These are phyloP conservation scores for Myotis lucifugus DNA, from an alignment of 2,113 vertebrate species.

Conservation along the genomic window DNA sequence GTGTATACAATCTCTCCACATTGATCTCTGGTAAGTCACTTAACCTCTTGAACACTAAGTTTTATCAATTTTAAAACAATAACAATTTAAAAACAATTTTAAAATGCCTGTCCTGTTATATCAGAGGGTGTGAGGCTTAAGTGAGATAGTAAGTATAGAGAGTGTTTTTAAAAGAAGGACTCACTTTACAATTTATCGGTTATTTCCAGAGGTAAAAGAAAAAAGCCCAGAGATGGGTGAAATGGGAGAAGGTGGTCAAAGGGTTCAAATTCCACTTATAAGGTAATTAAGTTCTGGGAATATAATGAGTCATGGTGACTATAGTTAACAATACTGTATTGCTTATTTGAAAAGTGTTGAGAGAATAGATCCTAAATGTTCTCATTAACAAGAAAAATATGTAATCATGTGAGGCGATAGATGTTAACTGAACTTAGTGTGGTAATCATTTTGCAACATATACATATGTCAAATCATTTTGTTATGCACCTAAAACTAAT, in stretches of 20 bases:
- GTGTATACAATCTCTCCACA: no score
- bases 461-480: not conserved
- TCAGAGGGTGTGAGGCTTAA: not conserved
- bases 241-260: not conserved
- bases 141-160: not conserved
- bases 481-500: not conserved
- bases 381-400: not conserved
- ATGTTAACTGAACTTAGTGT: not conserved
- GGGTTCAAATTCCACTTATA: not conserved
- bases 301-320: not conserved
- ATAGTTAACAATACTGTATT: not conserved
- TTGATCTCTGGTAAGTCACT: not conserved
- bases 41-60: not conserved
- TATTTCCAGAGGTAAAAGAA: not conserved
- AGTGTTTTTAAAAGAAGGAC: conserved; percentile 28
- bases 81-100: not conserved
- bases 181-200: not conserved
- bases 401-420: not conserved
- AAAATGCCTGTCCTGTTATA: not conserved
- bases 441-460: not conserved
- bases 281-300: not conserved
- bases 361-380: not conserved
- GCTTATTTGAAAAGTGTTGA: not conserved
- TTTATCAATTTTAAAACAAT: not conserved
- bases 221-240: not conserved